Base-by-base conservation (phyloP, 2,113 vertebrate genomes). In the Stigmatopora argus region DNA sequence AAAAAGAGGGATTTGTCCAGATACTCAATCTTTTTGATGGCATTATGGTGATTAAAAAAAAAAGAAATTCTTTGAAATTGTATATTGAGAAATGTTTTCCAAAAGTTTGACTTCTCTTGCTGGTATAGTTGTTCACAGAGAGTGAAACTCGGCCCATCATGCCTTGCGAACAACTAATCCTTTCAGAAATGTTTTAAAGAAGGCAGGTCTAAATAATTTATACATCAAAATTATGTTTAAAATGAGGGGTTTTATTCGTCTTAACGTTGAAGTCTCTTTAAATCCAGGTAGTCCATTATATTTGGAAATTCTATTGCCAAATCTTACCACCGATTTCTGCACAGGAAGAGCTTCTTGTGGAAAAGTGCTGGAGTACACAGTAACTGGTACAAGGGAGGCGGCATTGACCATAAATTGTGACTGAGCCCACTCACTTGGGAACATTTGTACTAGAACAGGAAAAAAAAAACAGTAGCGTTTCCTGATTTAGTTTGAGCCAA, bases 401-500 rank as follows among this genome's bases (percentile, higher is more conserved):
- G 18, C 7, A 0, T 63, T 71, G 51, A 71, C 48, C 67, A 71
- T 71, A 79, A 80, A 78, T 75, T 9, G 26, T 77, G 66, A 73
- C 59, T 62, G 58, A 62, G 67, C 47, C 31, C 23, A 55, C 47
- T 72, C 64, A 60, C 62, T 67, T 78, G 74, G 64, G 75, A 78
- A 80, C 69, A 51, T 62, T 44, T 57, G 73, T 65, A 65, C 71
- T 78, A 69, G 67, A 70, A 74, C 67, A 62, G 69, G 79, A 81
- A 83, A 79, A 68, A n/a, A 70, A 66, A 69, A 78, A 72, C 46
- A 56, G 45, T 17, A 72, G 59, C 7, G 18, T 65, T 83, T 84
- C 85, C 87, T 78, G 70, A 68, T 48, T 74, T 56, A 67, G 74
- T 77, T 74, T 59, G 62, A 62, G 72, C 66, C 77, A 69, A 57